phyloP scores from a whole-genome alignment of 1,140 invertebrate species.

The Portunus trituberculatus region DNA sequence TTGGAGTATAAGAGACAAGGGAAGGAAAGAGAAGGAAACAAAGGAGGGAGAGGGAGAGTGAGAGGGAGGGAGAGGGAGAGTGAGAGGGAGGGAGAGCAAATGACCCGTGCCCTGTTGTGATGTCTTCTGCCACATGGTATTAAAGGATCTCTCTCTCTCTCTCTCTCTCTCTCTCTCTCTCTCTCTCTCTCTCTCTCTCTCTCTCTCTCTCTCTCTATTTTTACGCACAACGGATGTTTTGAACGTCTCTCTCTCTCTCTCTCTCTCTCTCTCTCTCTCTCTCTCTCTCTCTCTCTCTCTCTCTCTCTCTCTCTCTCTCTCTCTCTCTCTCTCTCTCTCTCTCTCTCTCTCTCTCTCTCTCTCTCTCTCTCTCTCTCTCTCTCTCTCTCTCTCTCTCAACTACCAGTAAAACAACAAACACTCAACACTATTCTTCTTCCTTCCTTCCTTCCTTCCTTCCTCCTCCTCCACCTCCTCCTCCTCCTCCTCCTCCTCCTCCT shows the following conservation, averaged over 20 bases:
- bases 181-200: too few relatives aligned
- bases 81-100: background rate
- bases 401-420: background rate
- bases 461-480: background rate
- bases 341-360: background rate
- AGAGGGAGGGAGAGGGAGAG: background rate
- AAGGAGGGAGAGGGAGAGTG: background rate
- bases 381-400: background rate
- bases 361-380: slow-evolving; percentile 1
- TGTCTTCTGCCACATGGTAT: too few relatives aligned
- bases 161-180: too few relatives aligned
- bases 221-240: too few relatives aligned
- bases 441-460: too few relatives aligned
- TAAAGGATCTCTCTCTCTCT: too few relatives aligned
- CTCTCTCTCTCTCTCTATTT: too few relatives aligned
- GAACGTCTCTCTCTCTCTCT: background rate
- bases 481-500: too few relatives aligned
- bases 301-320: background rate
- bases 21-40: background rate
- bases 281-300: background rate
- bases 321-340: background rate
- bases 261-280: background rate
- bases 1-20: background rate
- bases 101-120: too few relatives aligned
- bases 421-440: background rate